Percentiles rank a stretch among this genome's conserved stretches.
These are phyloP conservation scores for Ichneumoninae sp. DNA, from an alignment of 2,888 invertebrate genomes.

Conservation along the genomic window DNA sequence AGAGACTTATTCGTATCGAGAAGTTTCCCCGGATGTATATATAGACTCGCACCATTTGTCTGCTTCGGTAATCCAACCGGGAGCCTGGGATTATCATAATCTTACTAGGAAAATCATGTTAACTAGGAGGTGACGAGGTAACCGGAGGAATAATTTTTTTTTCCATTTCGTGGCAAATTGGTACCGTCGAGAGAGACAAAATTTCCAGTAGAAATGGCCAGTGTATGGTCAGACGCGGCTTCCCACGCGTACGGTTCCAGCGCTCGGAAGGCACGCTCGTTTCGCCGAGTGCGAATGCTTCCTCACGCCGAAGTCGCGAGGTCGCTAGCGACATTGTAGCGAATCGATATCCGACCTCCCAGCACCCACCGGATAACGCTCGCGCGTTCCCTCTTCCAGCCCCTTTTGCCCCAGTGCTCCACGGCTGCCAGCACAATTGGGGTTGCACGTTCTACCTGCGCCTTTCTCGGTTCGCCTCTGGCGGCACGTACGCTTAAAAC, in stretches of 20 bases:
- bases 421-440: slow-evolving; percentile 29
- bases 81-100: background rate
- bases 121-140: background rate
- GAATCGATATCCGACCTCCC: slow-evolving; percentile 53
- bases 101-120: background rate
- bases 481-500: slow-evolving; percentile 46
- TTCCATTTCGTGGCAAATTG: no score
- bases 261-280: background rate
- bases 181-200: no score
- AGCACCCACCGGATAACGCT: slow-evolving; percentile 46
- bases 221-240: slow-evolving; percentile 28
- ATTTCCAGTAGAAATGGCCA: slow-evolving; percentile 29
- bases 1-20: slow-evolving; percentile 19
- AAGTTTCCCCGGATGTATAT: slow-evolving; percentile 5
- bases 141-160: background rate
- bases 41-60: background rate
- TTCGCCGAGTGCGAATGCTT: slow-evolving; percentile 28
- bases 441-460: slow-evolving; percentile 33
- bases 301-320: slow-evolving; percentile 28
- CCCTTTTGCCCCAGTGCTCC: slow-evolving; percentile 16
- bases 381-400: slow-evolving; percentile 22
- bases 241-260: background rate
- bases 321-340: slow-evolving; percentile 43
- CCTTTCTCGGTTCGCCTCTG: slow-evolving; percentile 32
- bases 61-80: background rate